phyloP scores from a whole-genome alignment of 1,140 invertebrate genomes.

The Brachionus sp. region DNA sequence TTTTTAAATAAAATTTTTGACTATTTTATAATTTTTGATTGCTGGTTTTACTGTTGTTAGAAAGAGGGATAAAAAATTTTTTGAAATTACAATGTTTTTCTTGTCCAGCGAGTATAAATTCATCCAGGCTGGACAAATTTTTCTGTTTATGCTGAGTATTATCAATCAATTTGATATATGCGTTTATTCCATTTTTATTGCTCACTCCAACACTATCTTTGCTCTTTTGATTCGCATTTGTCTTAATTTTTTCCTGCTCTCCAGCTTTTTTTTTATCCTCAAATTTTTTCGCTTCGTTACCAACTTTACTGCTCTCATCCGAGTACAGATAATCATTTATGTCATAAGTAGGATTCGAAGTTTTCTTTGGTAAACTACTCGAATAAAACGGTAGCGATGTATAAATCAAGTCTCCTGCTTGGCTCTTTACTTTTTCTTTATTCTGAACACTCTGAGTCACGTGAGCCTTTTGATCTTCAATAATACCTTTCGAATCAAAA shows the following conservation, averaged over 20 bases:
- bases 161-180: conserved; percentile 7
- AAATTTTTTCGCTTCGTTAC: not conserved
- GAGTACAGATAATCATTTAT: conserved; percentile 21
- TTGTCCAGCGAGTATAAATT: not conserved
- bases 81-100: not conserved
- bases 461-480: not conserved
- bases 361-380: not conserved
- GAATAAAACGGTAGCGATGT: not conserved
- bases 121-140: not conserved
- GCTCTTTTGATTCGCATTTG: not conserved
- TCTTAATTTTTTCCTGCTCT: not conserved
- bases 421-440: not conserved
- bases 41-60: too few relatives aligned
- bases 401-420: conserved; percentile 8
- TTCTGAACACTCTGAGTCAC: too few relatives aligned
- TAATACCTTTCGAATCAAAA: not conserved
- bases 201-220: not conserved
- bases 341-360: not conserved
- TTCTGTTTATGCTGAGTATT: not conserved
- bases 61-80: not conserved
- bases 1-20: too few relatives aligned
- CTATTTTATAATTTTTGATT: too few relatives aligned
- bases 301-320: not conserved
- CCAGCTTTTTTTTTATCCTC: not conserved
- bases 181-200: conserved; percentile 12